Evolutionary conservation across 2,113 vertebrate genomes (phyloP).

Genomic region (Glareola pratincola): DNA sequence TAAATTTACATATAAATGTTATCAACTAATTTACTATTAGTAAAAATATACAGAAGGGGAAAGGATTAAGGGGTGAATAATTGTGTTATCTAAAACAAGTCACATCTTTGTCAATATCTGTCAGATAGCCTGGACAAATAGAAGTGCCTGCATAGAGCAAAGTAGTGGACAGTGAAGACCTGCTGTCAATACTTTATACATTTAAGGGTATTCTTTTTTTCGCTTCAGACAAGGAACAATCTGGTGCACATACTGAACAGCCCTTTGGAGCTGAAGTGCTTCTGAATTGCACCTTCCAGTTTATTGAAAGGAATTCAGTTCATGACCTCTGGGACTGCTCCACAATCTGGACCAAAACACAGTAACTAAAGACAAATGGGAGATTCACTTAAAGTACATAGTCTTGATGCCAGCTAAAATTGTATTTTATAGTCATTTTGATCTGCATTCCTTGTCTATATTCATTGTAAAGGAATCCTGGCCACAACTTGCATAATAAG

Average conservation of each 20-base stretch:
- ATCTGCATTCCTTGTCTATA: neutral
- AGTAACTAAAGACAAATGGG: neutral
- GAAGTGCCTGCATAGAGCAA: neutral
- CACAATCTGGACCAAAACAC: neutral
- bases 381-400: neutral
- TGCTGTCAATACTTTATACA: neutral
- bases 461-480: neutral
- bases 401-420: neutral
- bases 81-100: neutral
- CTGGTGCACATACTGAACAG: neutral
- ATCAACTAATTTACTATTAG: neutral
- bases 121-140: neutral
- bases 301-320: neutral
- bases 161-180: neutral
- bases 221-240: neutral
- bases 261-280: neutral
- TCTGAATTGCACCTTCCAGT: neutral
- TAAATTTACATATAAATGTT: neutral
- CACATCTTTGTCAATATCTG: neutral
- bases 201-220: neutral
- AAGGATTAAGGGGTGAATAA: neutral
- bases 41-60: neutral
- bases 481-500: neutral
- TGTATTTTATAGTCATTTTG: neutral
- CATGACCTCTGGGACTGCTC: neutral